Conservation (phyloP, 2,113 vertebrate species). For the Daboia siamensis region DNA sequence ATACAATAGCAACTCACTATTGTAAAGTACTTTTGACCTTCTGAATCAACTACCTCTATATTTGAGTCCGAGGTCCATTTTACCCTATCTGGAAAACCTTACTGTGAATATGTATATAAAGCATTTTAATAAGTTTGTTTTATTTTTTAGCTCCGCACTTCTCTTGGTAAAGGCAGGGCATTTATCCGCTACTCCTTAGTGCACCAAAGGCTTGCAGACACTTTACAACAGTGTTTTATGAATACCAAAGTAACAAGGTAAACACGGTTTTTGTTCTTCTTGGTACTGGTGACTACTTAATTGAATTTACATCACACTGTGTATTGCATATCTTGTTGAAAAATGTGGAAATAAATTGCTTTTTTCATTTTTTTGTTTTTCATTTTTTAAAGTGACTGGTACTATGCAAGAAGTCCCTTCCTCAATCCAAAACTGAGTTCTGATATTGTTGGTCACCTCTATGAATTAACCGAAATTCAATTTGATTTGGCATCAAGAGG, state of each 20-base stretch:
- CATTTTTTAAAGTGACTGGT: constrained; percentile 85
- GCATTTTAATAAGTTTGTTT: constrained; percentile 42
- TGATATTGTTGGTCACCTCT: constrained; percentile 89
- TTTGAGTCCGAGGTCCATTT: background rate
- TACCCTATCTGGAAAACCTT: background rate
- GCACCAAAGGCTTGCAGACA: constrained; percentile 93
- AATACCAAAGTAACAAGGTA: constrained; percentile 91
- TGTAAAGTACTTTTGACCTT: background rate
- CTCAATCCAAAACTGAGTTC: constrained; percentile 84
- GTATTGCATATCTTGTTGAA: background rate
- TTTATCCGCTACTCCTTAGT: constrained; percentile 93
- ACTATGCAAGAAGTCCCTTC: constrained; percentile 90
- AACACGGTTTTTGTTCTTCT: background rate
- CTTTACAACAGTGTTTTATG: constrained; percentile 93
- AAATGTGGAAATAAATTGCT: background rate
- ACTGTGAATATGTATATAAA: background rate
- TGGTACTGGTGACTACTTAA: background rate
- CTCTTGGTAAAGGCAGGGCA: constrained; percentile 91
- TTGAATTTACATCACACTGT: background rate
- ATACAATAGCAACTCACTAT: background rate
- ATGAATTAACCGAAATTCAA: constrained; percentile 92
- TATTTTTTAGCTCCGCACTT: constrained; percentile 84
- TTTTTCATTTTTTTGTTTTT: background rate
- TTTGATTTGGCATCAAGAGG: constrained; percentile 88
- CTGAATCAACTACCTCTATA: background rate